phyloP scores from a whole-genome alignment of 2,797 vertebrate species.

The Falco biarmicus region DNA sequence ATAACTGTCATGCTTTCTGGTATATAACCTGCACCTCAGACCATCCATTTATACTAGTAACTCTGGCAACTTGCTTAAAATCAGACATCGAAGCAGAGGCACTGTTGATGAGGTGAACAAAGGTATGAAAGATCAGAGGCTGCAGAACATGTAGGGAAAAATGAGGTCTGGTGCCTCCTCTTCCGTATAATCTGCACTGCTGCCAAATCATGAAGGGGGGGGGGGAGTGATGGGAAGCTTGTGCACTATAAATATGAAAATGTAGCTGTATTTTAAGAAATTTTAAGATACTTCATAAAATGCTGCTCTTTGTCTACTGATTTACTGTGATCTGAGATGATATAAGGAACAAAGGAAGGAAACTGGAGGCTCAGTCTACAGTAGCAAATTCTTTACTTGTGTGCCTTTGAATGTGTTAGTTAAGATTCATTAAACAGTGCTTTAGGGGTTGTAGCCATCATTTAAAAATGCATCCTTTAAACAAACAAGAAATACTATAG shows the following conservation, averaged over 20 bases:
- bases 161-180: not conserved
- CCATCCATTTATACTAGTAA: not conserved
- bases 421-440: not conserved
- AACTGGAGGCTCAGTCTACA: not conserved
- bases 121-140: not conserved
- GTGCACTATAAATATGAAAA: not conserved
- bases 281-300: not conserved
- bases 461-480: conserved; percentile 17
- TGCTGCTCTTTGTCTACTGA: not conserved
- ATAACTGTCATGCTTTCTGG: not conserved
- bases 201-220: not conserved
- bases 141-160: not conserved
- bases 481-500: not conserved
- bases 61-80: not conserved
- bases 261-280: not conserved
- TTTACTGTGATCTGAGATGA: not conserved
- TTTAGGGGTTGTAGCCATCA: not conserved
- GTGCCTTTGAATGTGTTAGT: not conserved
- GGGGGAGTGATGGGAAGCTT: not conserved
- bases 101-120: not conserved
- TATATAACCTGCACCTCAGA: not conserved
- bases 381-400: not conserved
- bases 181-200: not conserved
- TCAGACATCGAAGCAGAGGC: not conserved
- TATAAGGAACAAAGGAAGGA: not conserved